Evolutionary conservation across 2,113 vertebrate species (phyloP), one percentile per base, ranked within the genome.

Genomic region (Tinamus guttatus): DNA sequence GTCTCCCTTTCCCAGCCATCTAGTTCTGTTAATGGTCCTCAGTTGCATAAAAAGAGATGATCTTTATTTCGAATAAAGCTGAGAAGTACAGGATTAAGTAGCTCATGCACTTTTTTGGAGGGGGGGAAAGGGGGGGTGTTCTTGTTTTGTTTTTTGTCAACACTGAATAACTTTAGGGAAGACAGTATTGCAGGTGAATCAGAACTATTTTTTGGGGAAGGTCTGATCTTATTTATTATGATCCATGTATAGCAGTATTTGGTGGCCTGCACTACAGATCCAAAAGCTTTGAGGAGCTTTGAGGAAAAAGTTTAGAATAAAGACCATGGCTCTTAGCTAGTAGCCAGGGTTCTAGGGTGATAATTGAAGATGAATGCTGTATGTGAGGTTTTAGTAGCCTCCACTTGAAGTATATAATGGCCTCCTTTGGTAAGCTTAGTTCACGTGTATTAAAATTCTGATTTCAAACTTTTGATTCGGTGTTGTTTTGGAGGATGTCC

Each of bases 181-280:
- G 47, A 38, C 71, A 20, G 18, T 43, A 71, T 77, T 85, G 41
- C 28, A 86, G 56, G 64, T 93, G 34, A 85, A 67, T 71, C 3
- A 7, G 69, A 81, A 51, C 32, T 45, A 4, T 17, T 60, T 41
- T 25, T 3, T 5, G 67, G 60, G 77, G 59, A 47, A 45, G 19
- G 13, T 43, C 30, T 87, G 40, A 54, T 77, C 7, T 10, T 65
- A 30, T 32, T 76, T n/a, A 19, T 71, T 62, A 1, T 22, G 2
- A 5, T 68, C 60, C 11, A 5, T 0, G 1, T 25, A 13, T 16
- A 82, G 21, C 49, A 69, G 36, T 27, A 2, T 64, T 1, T 0
- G 12, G 21, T 18, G 13, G 22, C 3, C 20, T 51, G 19, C 30
- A 4, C 19, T 54, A 1, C 56, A 65, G 47, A 80, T 89, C 51